Evolutionary conservation across 2,888 invertebrate species (phyloP).

Genomic region (Platerodrilus igneus): DNA sequence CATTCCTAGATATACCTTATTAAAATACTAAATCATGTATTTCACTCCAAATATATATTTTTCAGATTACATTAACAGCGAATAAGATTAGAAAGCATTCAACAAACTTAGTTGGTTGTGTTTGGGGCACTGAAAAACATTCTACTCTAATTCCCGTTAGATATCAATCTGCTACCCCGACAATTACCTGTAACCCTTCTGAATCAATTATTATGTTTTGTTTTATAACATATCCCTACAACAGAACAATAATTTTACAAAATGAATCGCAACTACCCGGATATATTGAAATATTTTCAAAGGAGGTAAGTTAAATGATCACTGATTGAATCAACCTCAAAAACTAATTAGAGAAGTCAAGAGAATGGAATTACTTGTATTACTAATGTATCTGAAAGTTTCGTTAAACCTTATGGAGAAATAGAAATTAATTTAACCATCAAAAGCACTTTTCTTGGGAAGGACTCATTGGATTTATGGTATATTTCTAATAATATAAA

Average conservation of each 20-base stretch:
- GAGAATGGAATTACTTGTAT: conserved; percentile 19
- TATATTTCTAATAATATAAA: no score
- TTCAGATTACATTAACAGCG: conserved; percentile 55
- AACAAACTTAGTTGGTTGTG: conserved; percentile 51
- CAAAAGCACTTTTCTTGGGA: conserved; percentile 48
- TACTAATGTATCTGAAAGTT: conserved; percentile 39
- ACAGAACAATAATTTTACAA: conserved; percentile 48
- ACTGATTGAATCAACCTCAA: neutral
- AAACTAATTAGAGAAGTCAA: conserved; percentile 15
- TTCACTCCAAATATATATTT: conserved; percentile 11
- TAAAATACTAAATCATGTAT: conserved; percentile 1
- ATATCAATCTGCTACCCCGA: conserved; percentile 52
- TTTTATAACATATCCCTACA: conserved; percentile 56
- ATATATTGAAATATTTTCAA: conserved; percentile 34
- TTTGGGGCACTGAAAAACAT: conserved; percentile 56
- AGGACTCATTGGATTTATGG: conserved; percentile 35
- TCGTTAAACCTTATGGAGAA: conserved; percentile 49
- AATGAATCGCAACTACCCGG: conserved; percentile 52
- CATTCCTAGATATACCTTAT: no score
- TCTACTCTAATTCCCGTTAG: conserved; percentile 52
- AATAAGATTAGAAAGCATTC: conserved; percentile 51
- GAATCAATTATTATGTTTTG: conserved; percentile 55
- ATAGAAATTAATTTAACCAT: conserved; percentile 48
- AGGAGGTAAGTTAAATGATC: conserved; percentile 8
- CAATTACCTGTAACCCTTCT: conserved; percentile 48